These are phyloP conservation scores for Donacobius atricapilla DNA, from an alignment of 2,113 vertebrate genomes.

Conservation along the genomic window DNA sequence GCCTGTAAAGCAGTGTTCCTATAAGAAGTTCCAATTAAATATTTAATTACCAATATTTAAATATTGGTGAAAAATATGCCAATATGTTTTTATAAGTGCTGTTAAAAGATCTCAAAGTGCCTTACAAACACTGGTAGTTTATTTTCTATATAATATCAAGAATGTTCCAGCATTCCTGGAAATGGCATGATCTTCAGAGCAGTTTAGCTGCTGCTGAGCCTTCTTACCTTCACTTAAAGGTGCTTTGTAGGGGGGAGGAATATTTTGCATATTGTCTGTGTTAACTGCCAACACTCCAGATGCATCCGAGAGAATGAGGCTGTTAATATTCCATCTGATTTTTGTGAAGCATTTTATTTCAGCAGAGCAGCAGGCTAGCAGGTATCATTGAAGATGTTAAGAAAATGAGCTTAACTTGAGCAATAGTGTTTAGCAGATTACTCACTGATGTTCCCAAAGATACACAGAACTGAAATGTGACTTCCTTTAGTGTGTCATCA, in stretches of 20 bases:
- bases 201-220: neutral
- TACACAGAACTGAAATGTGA: neutral
- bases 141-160: neutral
- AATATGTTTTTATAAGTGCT: neutral
- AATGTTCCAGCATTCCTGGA: neutral
- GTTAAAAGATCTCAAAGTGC: accelerated
- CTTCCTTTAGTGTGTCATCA: neutral
- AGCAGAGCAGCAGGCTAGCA: neutral
- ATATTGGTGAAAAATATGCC: neutral
- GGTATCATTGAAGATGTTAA: neutral
- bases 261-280: neutral
- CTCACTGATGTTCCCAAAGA: neutral
- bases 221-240: neutral
- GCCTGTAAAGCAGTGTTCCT: neutral
- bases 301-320: neutral
- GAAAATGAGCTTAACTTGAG: neutral
- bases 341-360: neutral
- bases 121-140: neutral
- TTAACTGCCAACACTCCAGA: neutral
- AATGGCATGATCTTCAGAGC: neutral
- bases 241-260: neutral
- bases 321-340: neutral
- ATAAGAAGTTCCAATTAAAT: neutral
- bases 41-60: too few species aligned
- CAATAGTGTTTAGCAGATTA: neutral